These are phyloP conservation scores for Capromys pilorides DNA, from an alignment of 2,797 vertebrate genomes.

Conservation along the genomic window DNA sequence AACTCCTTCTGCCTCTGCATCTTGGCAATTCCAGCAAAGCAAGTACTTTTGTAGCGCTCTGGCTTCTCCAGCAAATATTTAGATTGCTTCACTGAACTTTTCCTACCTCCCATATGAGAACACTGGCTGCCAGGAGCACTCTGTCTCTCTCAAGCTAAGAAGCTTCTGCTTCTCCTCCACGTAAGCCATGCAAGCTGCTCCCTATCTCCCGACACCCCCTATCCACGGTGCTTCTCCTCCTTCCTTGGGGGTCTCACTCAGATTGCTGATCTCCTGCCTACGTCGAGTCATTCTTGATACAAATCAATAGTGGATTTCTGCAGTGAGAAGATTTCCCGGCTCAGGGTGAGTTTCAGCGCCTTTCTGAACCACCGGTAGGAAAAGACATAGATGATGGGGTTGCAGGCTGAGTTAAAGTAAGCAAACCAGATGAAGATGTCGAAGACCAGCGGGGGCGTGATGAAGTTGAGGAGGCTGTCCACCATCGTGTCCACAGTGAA, in stretches of 20 bases:
- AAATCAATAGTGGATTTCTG: slow-evolving; percentile 71
- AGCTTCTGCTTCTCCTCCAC: background rate
- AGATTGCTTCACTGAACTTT: background rate
- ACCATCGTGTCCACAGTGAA: too few species aligned
- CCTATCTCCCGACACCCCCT: too few species aligned
- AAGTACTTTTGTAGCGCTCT: background rate
- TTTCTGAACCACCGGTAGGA: slow-evolving; percentile 82
- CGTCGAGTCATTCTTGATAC: slow-evolving; percentile 72
- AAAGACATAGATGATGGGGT: slow-evolving; percentile 82
- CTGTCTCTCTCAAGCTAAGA: background rate
- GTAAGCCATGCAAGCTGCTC: background rate
- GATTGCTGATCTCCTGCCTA: background rate
- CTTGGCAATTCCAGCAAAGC: background rate
- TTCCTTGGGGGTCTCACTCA: background rate
- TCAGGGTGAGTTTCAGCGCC: slow-evolving; percentile 79
- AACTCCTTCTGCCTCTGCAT: background rate
- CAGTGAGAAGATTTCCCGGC: slow-evolving; percentile 61
- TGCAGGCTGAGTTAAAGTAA: slow-evolving; percentile 83
- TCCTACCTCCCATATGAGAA: background rate
- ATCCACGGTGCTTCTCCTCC: accelerated
- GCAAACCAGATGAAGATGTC: slow-evolving; percentile 83
- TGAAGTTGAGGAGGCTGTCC: slow-evolving; percentile 75
- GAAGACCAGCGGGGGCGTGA: slow-evolving; percentile 76
- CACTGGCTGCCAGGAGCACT: background rate
- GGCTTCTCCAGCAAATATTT: background rate